Base-by-base conservation (phyloP, 2,113 vertebrate genomes). In the Sakesphorus luctuosus region DNA sequence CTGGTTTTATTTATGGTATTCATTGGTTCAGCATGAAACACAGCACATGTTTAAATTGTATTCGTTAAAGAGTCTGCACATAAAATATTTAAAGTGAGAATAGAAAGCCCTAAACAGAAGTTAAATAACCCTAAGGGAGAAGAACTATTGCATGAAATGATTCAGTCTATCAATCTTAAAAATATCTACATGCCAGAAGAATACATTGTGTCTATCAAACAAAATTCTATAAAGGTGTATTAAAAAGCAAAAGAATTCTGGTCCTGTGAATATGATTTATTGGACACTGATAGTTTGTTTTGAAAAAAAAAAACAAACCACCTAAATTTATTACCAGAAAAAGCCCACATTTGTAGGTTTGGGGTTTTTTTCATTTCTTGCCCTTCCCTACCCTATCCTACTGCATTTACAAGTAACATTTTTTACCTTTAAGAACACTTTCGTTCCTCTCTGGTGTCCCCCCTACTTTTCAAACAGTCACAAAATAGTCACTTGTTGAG, bases 71-170 rank as follows among this genome's bases (percentile, higher is more conserved):
- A 61, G 18, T 71, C 38, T 84, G 15, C 33, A 72, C 76, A 89
- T 90, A 78, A 95, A 96, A 91, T 94, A 96, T 94, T 96, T 92
- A 91, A 83, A 66, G 17, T 76, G 26, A 85, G 75, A 83, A 29
- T 12, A 94, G 53, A 91, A 87, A 81, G 19, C 47, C 56, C 66
- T 92, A 44, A 81, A 77, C 15, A 55, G 65, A 92, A 84, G 47
- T 77, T 87, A 75, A 89, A 89, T 28, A 76, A 38, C 52, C 73
- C 65, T 78, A 56, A 31, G 44, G 52, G 80, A 93, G 69, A 74
- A 71, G 33, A 92, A 61, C 18, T 67, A 82, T 63, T 84, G 16
- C 73, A 96, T 4, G 1, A 56, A 92, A 84, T 55, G 75, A 84
- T 40, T 40, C 26, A 92, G 33, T 11, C 36, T 82, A 94, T 95